These are phyloP conservation scores for Pollicipes pollicipes DNA, from an alignment of 1,140 invertebrate genomes.

Conservation along the genomic window DNA sequence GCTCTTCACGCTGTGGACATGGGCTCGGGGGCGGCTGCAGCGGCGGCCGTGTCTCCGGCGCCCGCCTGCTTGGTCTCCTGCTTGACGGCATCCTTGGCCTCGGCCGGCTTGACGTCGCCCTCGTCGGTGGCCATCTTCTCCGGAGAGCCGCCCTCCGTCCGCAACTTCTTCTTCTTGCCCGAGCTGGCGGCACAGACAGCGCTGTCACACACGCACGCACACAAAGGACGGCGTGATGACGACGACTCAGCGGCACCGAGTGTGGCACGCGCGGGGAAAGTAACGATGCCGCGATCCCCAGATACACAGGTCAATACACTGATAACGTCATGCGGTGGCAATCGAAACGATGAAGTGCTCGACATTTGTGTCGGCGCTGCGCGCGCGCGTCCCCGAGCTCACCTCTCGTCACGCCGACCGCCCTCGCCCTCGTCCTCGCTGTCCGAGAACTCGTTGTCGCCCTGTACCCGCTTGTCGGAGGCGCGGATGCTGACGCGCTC, in stretches of 20 bases:
- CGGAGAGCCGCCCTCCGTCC: not conserved
- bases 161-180: not conserved
- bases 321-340: no score
- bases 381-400: not conserved
- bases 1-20: not conserved
- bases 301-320: no score
- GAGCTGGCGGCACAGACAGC: not conserved
- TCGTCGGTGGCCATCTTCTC: not conserved
- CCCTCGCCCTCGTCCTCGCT: constrained; percentile 88
- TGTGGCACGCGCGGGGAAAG: no score
- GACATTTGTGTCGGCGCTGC: no score
- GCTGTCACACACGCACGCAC: not conserved
- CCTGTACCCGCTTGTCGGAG: constrained; percentile 80
- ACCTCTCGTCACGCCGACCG: constrained; percentile 60
- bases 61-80: not conserved
- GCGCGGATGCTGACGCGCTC: constrained; percentile 74
- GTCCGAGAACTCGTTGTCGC: constrained; percentile 92
- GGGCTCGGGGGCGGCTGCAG: not conserved
- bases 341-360: no score
- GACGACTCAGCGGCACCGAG: no score
- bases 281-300: no score
- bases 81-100: not conserved
- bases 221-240: no score
- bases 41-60: not conserved
- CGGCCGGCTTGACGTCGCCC: not conserved